Evolutionary conservation across 2,888 invertebrate genomes (phyloP), one percentile per base, ranked within the genome.

Genomic region (Amiota communis): DNA sequence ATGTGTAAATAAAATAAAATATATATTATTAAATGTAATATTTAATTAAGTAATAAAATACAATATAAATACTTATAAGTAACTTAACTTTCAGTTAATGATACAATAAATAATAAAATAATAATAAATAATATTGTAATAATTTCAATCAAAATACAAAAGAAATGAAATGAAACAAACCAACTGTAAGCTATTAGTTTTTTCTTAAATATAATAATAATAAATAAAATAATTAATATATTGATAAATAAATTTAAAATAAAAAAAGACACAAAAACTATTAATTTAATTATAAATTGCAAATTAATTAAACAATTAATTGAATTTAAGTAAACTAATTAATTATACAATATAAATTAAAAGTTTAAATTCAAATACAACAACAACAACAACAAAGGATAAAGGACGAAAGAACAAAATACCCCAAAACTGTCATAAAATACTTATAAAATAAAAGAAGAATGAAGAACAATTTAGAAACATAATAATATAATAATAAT

Each of bases 271-370:
- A 36, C 36, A 36, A 36, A 36, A 36, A 86, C 86, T 86, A 87
- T 86, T 86, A 86, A 86, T 86, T 85, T 86, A 86, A 84, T 79
- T 83, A 75, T 76, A 81, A 82, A 78, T 36, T 77, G 79, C 70
- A 64, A 79, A 84, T 81, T 81, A 83, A 86, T 81, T 36, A 36
- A 36, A 36, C 36, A 36, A 36, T 36, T 81, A 81, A 83, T 81
- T 85, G 78, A 80, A 77, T 80, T 80, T 78, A 81, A 78, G 75
- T 77, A 79, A 78, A 79, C 78, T 78, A 79, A 79, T 79, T 79
- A 78, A 78, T 78, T 76, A 78, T 76, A 74, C 74, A 36, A 72
- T 78, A 75, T 76, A 78, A 72, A 73, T 75, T 51, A 81, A 80
- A 80, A 70, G 53, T 23, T 13, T 57, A 59, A 47, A 70, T 20